These are phyloP conservation scores for Teinopalpus imperialis DNA, from an alignment of 2,888 invertebrate species.

Conservation along the genomic window DNA sequence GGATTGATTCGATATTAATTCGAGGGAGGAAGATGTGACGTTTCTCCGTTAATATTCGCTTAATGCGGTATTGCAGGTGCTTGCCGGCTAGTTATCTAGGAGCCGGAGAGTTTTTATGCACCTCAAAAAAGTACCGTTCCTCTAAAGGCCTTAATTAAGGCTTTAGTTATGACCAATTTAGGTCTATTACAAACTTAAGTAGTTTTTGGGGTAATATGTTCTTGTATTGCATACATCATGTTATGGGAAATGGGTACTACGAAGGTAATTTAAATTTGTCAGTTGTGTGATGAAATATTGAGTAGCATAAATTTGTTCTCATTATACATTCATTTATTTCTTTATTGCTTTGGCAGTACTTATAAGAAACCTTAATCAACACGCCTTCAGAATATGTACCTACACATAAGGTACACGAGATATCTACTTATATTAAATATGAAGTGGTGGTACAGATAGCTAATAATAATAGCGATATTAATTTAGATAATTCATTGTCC, in stretches of 20 bases:
- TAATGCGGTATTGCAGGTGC: slow-evolving; percentile 53
- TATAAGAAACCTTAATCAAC: no score
- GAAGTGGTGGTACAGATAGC: no score
- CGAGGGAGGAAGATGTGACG: slow-evolving; percentile 59
- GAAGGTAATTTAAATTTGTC: slow-evolving; percentile 16
- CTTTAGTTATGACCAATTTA: slow-evolving; percentile 27
- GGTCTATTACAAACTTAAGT: slow-evolving; percentile 24
- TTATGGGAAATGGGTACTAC: slow-evolving; percentile 16
- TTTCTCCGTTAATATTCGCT: slow-evolving; percentile 51
- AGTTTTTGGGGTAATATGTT: slow-evolving; percentile 18
- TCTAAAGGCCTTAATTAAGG: slow-evolving; percentile 29
- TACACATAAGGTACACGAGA: no score
- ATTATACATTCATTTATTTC: no score
- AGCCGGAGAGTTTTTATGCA: slow-evolving; percentile 47
- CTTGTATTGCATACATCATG: slow-evolving; percentile 13
- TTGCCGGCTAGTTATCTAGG: slow-evolving; percentile 48
- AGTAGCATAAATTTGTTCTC: not conserved
- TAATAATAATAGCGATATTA: no score
- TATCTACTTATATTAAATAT: no score
- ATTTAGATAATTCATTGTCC: no score
- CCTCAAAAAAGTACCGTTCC: slow-evolving; percentile 34
- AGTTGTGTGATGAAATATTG: slow-evolving; percentile 12
- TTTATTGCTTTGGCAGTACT: no score
- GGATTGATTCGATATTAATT: slow-evolving; percentile 80
- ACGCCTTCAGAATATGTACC: no score